phyloP scores from a whole-genome alignment of 2,113 vertebrate species.

The Astur gentilis region DNA sequence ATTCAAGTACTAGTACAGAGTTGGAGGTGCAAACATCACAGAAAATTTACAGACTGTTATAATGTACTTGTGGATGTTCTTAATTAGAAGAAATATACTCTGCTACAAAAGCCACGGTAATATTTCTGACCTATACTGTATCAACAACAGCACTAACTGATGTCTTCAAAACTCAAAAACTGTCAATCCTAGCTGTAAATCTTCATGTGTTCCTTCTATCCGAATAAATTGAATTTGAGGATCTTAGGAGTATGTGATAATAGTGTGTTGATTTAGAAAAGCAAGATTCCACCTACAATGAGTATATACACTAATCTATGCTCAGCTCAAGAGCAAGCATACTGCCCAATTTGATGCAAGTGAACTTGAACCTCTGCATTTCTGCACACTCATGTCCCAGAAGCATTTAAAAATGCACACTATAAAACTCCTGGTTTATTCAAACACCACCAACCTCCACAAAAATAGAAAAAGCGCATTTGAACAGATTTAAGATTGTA shows the following conservation, averaged over 20 bases:
- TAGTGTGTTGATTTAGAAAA: neutral
- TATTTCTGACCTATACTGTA: neutral
- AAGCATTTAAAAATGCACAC: neutral
- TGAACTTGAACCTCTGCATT: neutral
- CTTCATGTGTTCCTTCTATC: neutral
- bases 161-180: neutral
- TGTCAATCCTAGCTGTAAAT: neutral
- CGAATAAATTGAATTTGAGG: neutral
- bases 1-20: neutral
- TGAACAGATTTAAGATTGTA: neutral
- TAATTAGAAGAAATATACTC: neutral
- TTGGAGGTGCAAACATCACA: neutral
- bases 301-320: neutral
- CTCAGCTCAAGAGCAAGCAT: neutral
- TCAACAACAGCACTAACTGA: neutral
- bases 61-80: neutral
- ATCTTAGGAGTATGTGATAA: neutral
- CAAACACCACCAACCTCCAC: neutral
- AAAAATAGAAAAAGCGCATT: neutral
- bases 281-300: neutral
- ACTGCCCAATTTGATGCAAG: neutral
- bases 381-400: neutral
- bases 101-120: neutral
- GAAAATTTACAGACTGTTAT: neutral
- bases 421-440: neutral